Evolutionary conservation across 2,797 vertebrate genomes (phyloP).

Genomic region (Tapera naevia): DNA sequence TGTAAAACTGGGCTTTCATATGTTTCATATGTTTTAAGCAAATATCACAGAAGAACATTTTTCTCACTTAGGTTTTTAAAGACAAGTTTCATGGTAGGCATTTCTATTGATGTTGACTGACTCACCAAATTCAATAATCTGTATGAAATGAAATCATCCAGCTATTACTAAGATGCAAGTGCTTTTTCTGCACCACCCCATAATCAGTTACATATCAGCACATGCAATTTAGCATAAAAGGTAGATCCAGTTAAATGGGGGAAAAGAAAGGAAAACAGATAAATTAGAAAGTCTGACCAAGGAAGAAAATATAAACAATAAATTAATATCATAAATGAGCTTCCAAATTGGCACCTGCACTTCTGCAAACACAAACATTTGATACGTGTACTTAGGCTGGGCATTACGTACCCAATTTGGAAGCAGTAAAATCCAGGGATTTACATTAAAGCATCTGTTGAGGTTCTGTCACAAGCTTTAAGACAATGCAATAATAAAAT

Average conservation of each 20-base stretch:
- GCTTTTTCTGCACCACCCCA: neutral
- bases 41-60: neutral
- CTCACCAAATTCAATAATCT: neutral
- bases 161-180: neutral
- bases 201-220: neutral
- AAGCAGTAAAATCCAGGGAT: neutral
- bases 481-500: neutral
- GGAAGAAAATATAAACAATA: conserved; percentile 2
- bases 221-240: neutral
- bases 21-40: neutral
- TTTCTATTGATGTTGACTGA: neutral
- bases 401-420: neutral
- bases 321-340: neutral
- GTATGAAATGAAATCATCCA: neutral
- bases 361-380: neutral
- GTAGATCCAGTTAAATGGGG: neutral
- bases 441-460: neutral
- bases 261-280: neutral
- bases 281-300: neutral
- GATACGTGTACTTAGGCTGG: neutral
- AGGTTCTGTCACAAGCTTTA: neutral
- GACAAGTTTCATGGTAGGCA: neutral
- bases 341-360: neutral
- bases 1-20: neutral
- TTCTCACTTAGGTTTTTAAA: neutral